Conservation (phyloP, 2,797 vertebrate genomes). For the Oceanodroma leucorhoa region DNA sequence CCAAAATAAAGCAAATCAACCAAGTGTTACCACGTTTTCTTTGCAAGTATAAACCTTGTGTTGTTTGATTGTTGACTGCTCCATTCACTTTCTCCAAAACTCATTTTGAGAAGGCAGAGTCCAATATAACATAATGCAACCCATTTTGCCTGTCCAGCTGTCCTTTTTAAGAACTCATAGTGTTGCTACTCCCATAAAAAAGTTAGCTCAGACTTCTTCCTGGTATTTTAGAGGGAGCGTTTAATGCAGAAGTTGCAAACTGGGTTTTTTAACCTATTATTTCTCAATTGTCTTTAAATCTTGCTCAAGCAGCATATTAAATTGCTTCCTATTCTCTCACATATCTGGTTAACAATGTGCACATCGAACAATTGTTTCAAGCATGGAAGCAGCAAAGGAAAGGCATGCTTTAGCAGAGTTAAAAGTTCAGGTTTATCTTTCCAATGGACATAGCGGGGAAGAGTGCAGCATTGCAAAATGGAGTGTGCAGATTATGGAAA, state of each 20-base stretch:
- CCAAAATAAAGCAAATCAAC: background rate
- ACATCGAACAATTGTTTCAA: conserved; percentile 19
- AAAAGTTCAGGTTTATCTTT: conserved; percentile 45
- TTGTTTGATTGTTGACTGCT: background rate
- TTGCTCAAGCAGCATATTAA: conserved; percentile 35
- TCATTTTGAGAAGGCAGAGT: background rate
- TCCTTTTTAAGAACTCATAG: background rate
- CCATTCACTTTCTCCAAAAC: background rate
- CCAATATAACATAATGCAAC: background rate
- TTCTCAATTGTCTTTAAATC: conserved; percentile 42
- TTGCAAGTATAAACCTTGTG: background rate
- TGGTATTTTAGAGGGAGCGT: background rate
- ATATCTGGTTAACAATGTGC: background rate
- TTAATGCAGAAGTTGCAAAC: background rate
- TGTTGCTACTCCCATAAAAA: background rate
- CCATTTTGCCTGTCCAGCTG: background rate
- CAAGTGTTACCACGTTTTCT: background rate
- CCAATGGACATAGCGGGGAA: conserved; percentile 55
- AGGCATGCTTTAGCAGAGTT: conserved; percentile 73
- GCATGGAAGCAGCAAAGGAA: conserved; percentile 62
- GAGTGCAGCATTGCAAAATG: conserved; percentile 69
- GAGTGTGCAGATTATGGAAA: conserved; percentile 69
- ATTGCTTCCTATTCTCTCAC: conserved; percentile 28
- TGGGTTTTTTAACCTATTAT: background rate
- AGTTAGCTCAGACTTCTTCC: background rate